Evolutionary conservation across 2,797 vertebrate genomes (phyloP).

Genomic region (Tragelaphus eurycerus): DNA sequence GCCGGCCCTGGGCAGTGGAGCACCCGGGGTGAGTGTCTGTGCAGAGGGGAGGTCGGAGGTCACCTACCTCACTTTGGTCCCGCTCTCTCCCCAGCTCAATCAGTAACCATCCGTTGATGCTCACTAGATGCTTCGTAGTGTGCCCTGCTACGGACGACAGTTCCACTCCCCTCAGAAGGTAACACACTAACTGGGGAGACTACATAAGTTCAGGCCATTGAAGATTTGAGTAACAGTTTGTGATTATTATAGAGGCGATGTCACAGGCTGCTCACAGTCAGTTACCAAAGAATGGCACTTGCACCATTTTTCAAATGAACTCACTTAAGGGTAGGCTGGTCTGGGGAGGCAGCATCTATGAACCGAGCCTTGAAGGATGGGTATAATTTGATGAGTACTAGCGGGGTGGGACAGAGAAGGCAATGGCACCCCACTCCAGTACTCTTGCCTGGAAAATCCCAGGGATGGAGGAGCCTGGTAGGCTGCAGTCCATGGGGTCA

Average conservation of each 20-base stretch:
- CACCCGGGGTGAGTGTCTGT: conserved; percentile 5
- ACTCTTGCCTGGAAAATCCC: no score
- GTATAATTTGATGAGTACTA: neutral
- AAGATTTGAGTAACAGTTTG: conserved; percentile 44
- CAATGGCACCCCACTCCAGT: no score
- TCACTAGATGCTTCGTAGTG: neutral
- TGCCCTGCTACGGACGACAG: neutral
- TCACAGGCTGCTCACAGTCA: conserved; percentile 15
- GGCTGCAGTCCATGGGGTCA: no score
- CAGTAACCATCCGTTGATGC: neutral
- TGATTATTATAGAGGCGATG: neutral
- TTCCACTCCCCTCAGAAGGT: neutral
- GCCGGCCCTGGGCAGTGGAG: conserved; percentile 13
- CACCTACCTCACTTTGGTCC: neutral
- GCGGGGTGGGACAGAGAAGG: neutral
- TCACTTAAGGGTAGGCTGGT: conserved; percentile 1
- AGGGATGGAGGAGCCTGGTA: no score
- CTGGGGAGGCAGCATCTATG: neutral
- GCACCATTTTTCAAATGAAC: neutral
- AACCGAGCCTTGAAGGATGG: neutral
- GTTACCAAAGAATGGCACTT: neutral
- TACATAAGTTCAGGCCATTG: neutral
- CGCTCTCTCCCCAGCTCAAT: neutral
- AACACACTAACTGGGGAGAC: neutral
- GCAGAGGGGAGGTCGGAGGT: neutral